Percentiles rank a stretch among this genome's conserved stretches.
Conservation (phyloP, 2,888 invertebrate genomes). For the Cephonodes hylas region DNA sequence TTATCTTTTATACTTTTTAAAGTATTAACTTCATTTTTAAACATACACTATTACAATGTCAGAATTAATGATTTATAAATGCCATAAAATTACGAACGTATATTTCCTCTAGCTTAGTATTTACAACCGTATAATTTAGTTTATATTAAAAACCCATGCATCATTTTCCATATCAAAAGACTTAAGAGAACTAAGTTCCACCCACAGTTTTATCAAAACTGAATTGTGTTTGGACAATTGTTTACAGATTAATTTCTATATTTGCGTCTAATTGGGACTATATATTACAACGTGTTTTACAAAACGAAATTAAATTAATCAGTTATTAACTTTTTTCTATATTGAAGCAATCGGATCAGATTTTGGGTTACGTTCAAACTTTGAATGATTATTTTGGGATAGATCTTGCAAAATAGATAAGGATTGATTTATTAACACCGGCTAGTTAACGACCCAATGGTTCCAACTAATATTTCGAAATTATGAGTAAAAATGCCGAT, state of each 20-base stretch:
- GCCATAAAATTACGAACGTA: slow-evolving; percentile 10
- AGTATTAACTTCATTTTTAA: slow-evolving; percentile 45
- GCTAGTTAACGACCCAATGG: too few species aligned
- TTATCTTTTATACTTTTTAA: slow-evolving; percentile 46
- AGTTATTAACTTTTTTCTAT: too few species aligned
- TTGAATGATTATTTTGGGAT: too few species aligned
- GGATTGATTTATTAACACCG: too few species aligned
- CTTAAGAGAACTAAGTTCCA: neutral
- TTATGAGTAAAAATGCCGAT: too few species aligned
- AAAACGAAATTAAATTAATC: too few species aligned
- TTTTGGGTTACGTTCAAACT: too few species aligned
- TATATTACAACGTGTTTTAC: neutral
- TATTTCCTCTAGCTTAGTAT: neutral
- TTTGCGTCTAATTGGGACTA: neutral
- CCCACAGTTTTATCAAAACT: too few species aligned
- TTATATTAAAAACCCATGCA: neutral
- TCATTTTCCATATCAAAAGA: neutral
- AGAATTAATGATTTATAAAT: slow-evolving; percentile 6
- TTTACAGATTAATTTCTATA: neutral
- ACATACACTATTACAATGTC: slow-evolving; percentile 1
- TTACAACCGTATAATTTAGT: slow-evolving; percentile 1
- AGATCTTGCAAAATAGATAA: too few species aligned
- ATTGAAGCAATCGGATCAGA: too few species aligned
- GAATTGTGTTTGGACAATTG: neutral
- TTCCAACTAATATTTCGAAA: too few species aligned